These are phyloP conservation scores for Morinoia aosen DNA, from an alignment of 2,888 invertebrate genomes.

Conservation along the genomic window DNA sequence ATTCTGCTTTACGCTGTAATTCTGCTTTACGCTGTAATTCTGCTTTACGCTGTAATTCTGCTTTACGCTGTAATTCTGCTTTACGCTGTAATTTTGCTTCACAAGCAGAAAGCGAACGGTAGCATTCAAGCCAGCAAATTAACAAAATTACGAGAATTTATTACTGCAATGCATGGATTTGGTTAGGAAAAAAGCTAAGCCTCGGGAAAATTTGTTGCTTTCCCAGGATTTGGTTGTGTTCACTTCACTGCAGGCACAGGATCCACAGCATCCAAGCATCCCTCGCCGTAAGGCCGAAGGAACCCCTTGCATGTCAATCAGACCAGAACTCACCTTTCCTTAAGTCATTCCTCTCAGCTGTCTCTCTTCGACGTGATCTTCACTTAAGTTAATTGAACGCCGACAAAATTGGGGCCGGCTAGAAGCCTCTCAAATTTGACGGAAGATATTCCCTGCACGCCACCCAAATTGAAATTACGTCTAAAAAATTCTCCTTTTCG, in stretches of 20 bases:
- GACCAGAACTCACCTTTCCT: not conserved
- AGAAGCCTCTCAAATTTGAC: not conserved
- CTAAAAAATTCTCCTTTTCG: slow-evolving; percentile 24
- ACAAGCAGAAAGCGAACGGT: no score
- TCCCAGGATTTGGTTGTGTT: not conserved
- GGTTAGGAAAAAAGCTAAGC: not conserved
- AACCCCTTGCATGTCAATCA: not conserved
- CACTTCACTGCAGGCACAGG: not conserved
- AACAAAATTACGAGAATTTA: no score
- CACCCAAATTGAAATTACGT: slow-evolving; percentile 48
- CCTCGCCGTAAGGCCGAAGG: not conserved
- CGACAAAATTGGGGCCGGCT: slow-evolving; percentile 18
- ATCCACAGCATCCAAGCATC: not conserved
- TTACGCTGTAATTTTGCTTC: no score
- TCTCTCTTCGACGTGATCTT: slow-evolving; percentile 51
- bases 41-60: no score
- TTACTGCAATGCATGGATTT: not conserved
- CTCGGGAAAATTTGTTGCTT: not conserved
- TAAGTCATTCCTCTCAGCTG: slow-evolving; percentile 7
- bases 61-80: no score
- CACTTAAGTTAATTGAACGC: slow-evolving; percentile 52
- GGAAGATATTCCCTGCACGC: slow-evolving; percentile 31
- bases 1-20: no score
- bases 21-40: no score
- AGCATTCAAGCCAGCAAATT: no score